Conservation (phyloP, 1,140 invertebrate species). For the Trachelipus rathkii region DNA sequence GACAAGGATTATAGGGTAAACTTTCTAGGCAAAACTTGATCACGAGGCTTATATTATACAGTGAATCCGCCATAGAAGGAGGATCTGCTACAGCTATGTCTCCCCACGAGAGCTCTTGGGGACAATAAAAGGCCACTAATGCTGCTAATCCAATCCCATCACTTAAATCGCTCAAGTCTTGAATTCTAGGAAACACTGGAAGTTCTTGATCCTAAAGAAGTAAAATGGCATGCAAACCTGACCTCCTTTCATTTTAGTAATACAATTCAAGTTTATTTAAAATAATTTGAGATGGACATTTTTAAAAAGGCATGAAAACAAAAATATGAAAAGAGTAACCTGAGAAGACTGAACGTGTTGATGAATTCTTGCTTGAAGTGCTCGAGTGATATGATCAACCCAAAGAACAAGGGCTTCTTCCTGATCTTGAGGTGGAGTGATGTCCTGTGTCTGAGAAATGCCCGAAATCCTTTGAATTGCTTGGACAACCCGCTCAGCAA, state of each 20-base stretch:
- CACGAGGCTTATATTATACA: slow-evolving; percentile 88
- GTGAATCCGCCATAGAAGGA: slow-evolving; percentile 73
- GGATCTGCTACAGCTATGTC: slow-evolving; percentile 67
- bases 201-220: slow-evolving; percentile 45
- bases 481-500: slow-evolving; percentile 76
- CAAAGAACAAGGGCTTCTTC: slow-evolving; percentile 86
- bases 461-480: slow-evolving; percentile 70
- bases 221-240: background rate
- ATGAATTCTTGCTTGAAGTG: slow-evolving; percentile 58
- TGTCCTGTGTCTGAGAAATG: slow-evolving; percentile 54
- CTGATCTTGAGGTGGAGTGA: slow-evolving; percentile 61
- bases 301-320: too few species aligned
- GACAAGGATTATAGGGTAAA: slow-evolving; percentile 85
- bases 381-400: slow-evolving; percentile 79
- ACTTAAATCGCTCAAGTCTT: slow-evolving; percentile 71
- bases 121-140: slow-evolving; percentile 89
- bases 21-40: slow-evolving; percentile 75
- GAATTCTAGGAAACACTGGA: slow-evolving; percentile 54
- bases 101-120: slow-evolving; percentile 73
- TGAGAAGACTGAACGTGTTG: slow-evolving; percentile 49
- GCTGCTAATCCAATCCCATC: slow-evolving; percentile 87
- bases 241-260: too few species aligned
- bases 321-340: slow-evolving; percentile 6
- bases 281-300: too few species aligned
- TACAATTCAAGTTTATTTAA: too few species aligned